Evolutionary conservation across 92 coral and sea anemone genomes (phyloP).

Genomic region (Virgularia gustaviana): DNA sequence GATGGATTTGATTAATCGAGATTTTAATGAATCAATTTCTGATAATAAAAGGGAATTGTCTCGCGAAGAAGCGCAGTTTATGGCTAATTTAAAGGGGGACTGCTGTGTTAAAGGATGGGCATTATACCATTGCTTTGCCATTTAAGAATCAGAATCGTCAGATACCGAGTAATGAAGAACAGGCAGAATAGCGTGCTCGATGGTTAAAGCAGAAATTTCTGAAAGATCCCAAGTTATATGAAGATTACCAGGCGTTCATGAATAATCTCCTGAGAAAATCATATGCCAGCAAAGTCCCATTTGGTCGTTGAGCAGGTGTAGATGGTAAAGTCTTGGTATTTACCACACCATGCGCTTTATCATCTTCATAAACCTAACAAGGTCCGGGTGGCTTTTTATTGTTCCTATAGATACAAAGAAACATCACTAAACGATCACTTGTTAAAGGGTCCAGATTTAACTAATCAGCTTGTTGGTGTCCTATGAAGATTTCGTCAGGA

Average conservation of each 20-base stretch:
- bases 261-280: conserved; percentile 1
- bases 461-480: not conserved
- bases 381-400: not conserved
- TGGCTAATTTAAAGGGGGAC: conserved; percentile 33
- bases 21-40: no score
- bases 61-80: conserved; percentile 38
- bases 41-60: conserved; percentile 42
- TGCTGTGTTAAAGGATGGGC: conserved; percentile 31
- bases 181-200: not conserved
- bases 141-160: no score
- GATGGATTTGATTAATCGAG: no score
- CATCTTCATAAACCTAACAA: not conserved
- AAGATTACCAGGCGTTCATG: conserved; percentile 1
- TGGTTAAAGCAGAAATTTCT: conserved; percentile 5
- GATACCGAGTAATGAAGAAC: conserved; percentile 32
- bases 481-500: not conserved
- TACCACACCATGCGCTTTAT: conserved; percentile 3
- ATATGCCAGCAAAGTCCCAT: no score
- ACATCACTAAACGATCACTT: not conserved
- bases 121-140: no score
- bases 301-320: no score
- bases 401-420: not conserved
- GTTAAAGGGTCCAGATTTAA: not conserved
- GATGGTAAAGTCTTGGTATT: no score
- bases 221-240: not conserved